Base-by-base conservation (phyloP, 2,113 vertebrate species). In the Prietella phreatophila region DNA sequence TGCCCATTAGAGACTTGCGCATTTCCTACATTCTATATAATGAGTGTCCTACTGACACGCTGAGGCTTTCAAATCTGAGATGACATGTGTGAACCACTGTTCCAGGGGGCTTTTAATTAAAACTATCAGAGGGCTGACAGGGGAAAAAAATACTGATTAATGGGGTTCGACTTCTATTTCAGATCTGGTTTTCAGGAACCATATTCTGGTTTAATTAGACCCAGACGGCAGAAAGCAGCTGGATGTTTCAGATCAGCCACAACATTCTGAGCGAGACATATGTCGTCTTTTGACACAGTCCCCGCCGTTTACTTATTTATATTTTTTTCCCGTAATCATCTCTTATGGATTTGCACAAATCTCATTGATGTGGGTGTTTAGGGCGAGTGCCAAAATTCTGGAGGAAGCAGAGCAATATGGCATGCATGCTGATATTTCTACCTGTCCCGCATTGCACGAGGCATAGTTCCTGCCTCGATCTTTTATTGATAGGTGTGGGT, bases 31-130 rank as follows among this genome's bases (percentile, higher is more conserved):
- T 92, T 93, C 91, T 90, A 88, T 91, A 85, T 94, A 95, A 94
- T 92, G 91, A 94, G 92, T 91, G 95, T 92, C 93, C 93, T 92
- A 93, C 92, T 94, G 94, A 91, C 90, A 91, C 86, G 85, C 87
- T 30, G 65, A 75, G 92, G 88, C 91, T 90, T 93, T 94, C 94
- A 94, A 93, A 94, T 92, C 91, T 90, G 90, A 95, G 93, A 92
- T 95, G 94, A 94, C 95, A 94, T 87, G 92, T 93, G 94, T 94
- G 93, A 94, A 92, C 90, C 25, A 90, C 92, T 91, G 91, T 93
- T 95, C 92, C 92, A 92, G 90, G 92, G 91, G 91, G 93, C 90
- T 94, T 95, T 95, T 95, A 95, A 96, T 96, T 95, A 96, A 94
- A 94, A 93, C 93, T 91, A 92, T 82, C 60, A 90, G 92, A 93